Evolutionary conservation across 2,888 invertebrate genomes (phyloP).

Genomic region (Pyrrhosoma nymphula): DNA sequence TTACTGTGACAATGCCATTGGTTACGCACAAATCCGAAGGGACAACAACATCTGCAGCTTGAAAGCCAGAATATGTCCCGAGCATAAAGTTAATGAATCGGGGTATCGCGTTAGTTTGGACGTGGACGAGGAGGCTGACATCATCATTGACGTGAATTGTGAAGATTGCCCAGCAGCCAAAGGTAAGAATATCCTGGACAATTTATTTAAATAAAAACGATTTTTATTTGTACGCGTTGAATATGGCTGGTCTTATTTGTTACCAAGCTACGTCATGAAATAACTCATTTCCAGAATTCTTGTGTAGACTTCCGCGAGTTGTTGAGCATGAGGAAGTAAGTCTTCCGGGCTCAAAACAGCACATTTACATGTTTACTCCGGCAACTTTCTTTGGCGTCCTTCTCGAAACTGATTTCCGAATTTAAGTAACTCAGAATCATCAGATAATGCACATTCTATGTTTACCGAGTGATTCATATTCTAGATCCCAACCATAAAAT

Average conservation of each 20-base stretch:
- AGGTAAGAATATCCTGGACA: not conserved
- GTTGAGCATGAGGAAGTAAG: not conserved
- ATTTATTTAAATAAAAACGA: not conserved
- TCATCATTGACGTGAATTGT: not conserved
- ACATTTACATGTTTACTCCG: not conserved
- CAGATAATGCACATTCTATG: not conserved
- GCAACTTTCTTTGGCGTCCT: not conserved
- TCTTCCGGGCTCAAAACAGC: not conserved
- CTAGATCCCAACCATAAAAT: not conserved
- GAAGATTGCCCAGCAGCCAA: conserved; percentile 1
- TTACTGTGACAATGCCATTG: too few species aligned
- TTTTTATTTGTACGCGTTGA: not conserved
- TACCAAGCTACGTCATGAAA: not conserved
- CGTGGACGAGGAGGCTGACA: not conserved
- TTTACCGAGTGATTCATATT: not conserved
- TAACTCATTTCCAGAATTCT: not conserved
- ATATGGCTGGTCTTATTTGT: not conserved
- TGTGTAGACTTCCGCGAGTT: not conserved
- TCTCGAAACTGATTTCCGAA: not conserved
- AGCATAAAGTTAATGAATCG: not conserved
- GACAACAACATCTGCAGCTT: too few species aligned
- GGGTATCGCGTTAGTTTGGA: not conserved
- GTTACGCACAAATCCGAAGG: too few species aligned
- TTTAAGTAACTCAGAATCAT: not conserved
- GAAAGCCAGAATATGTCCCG: too few species aligned